Evolutionary conservation across 1,140 invertebrate genomes (phyloP).

Genomic region (Daktulosphaira vitifoliae): DNA sequence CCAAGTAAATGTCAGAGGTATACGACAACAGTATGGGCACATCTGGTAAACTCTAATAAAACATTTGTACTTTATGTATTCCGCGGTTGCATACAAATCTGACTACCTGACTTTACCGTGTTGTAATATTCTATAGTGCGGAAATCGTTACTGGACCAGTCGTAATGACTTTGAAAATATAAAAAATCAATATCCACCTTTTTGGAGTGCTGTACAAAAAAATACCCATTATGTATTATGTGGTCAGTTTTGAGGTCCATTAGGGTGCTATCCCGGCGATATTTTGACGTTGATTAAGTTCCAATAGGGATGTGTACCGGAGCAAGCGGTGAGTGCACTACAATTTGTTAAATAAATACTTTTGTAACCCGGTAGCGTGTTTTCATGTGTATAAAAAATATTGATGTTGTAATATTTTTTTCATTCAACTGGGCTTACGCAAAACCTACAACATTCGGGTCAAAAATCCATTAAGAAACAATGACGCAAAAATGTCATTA

Average conservation of each 20-base stretch:
- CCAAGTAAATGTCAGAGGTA: no score
- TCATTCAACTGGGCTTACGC: conserved; percentile 1
- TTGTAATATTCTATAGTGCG: no score
- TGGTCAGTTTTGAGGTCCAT: conserved; percentile 33
- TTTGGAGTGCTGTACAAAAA: background rate
- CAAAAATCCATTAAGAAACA: conserved; percentile 20
- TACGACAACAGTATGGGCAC: no score
- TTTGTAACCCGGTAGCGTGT: conserved; percentile 16
- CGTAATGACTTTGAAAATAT: no score
- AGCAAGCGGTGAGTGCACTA: background rate
- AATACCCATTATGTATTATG: conserved; percentile 17
- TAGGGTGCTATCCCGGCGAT: conserved; percentile 3
- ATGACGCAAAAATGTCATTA: background rate
- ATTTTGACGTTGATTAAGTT: conserved; percentile 16
- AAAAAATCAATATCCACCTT: background rate
- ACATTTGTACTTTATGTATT: no score
- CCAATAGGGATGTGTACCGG: conserved; percentile 6
- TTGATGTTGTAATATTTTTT: background rate
- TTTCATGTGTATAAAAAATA: background rate
- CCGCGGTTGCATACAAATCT: no score
- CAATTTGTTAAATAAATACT: conserved; percentile 18
- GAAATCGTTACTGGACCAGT: no score
- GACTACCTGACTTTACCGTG: no score
- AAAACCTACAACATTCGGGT: background rate
- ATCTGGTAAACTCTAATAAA: no score